Conservation (phyloP, 2,113 vertebrate species). For the Balaeniceps rex region DNA sequence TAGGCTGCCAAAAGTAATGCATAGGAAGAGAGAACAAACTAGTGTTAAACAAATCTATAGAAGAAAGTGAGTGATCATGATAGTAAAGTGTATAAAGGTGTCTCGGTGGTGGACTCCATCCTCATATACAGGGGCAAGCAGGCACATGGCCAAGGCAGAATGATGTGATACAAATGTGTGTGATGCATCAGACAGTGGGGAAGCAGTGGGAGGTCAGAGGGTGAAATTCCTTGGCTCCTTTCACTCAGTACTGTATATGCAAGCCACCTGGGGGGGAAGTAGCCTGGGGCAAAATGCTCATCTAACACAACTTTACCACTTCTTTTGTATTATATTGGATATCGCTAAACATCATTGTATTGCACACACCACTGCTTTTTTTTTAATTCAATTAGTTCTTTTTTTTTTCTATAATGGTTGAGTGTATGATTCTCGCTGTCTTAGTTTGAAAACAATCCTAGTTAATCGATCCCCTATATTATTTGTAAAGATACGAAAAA, state of each 20-base stretch:
- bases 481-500: background rate
- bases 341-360: background rate
- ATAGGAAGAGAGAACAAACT: background rate
- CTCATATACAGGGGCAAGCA: background rate
- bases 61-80: background rate
- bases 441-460: background rate
- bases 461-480: background rate
- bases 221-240: background rate
- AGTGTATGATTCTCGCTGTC: background rate
- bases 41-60: background rate
- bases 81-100: background rate
- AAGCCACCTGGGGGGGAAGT: background rate
- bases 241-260: background rate
- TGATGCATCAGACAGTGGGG: background rate
- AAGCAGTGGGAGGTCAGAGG: background rate
- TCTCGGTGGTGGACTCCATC: background rate
- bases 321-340: background rate
- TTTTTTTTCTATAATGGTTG: background rate
- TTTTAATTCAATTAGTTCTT: background rate
- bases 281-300: background rate
- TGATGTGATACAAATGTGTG: accelerated
- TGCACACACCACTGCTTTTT: background rate
- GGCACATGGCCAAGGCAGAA: background rate
- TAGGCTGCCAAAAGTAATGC: background rate
- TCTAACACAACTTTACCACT: background rate